Base-by-base conservation (phyloP, 2,888 invertebrate species). In the Noctua janthina region DNA sequence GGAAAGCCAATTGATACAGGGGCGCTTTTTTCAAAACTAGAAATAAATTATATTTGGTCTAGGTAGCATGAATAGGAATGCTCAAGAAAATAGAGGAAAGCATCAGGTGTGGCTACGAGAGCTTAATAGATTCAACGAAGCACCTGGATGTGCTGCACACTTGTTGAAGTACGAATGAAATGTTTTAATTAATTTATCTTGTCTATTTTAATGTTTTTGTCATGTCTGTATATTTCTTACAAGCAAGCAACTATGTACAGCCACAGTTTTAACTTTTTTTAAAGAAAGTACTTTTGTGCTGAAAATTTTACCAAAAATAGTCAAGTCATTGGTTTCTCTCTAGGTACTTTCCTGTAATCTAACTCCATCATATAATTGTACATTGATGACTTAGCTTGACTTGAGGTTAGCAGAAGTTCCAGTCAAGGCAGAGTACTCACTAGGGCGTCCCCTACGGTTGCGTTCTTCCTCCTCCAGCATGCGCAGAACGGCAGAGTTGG, bases 391-490 rank as follows among this genome's bases (percentile, higher is more conserved):
- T 66, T 29, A 72, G 7, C 20, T 66, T 62, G 54, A 46, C n/a
- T 81, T 56, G 46, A 35, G 11, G 20, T 59, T 43, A 75, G 75
- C 8, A 43, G 17, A 74, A 66, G 17, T 29, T 39, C 23, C 11
- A 20, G n/a, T n/a, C 62, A 66, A 69, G 23, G 51, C 23, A 51
- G 74, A 70, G 3, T 83, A 96, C 97, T 97, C 93, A 98, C 98
- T 97, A 90, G 97, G 97, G 93, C 97, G 96, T 91, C 97, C 98
- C 92, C 97, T 97, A 89, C 97, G 97, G 93, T 97, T 98, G 91
- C 98, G 97, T 94, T 98, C 98, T 94, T 99, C 98, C 94, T 99
- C 99, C 93, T 98, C 98, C 83, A 99, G 97, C 98, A 99, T 98
- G 87, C 98, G 97, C 90, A 99, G 96, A 78, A 99, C 99, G 72